Base-by-base conservation (phyloP, 2,797 vertebrate genomes). In the Uromys caudimaculatus region DNA sequence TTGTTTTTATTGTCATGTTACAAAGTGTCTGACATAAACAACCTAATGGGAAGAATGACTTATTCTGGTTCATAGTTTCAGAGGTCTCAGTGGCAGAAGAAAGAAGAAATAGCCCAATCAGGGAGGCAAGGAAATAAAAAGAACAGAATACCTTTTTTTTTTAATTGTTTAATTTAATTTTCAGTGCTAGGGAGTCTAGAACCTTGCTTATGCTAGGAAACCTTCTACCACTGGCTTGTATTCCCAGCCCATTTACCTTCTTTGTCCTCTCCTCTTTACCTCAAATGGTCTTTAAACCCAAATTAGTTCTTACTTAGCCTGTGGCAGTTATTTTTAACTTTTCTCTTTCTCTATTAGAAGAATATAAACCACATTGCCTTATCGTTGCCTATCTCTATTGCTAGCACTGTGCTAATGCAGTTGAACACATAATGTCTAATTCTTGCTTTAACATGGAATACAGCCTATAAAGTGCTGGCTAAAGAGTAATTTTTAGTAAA, bases 401-500 rank as follows among this genome's bases (percentile, higher is more conserved):
- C 56, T 89, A 78, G 32, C 52, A 44, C 47, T 78, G 4, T 58
- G 64, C 47, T 29, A 47, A 81, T 27, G 27, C 10, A 50, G 35
- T 6, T 85, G 41, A 84, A 56, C 32, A 17, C 41, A 12, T 60
- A 27, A 54, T 21, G 6, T 52, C 71, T 44, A 47, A 44, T 41
- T 75, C 29, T 35, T 52, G 5, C 58, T 0, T 0, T 73, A n/a
- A 0, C 44, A 11, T 4, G 19, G 64, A 60, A 35, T 85, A 19
- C 11, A 41, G 16, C 56, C 50, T 76, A 6, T 73, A 60, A 67
- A 77, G 67, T 71, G 32, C 56, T 76, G 38, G 47, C 83, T 90
- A 90, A 88, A 95, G n/a, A 86, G 44, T 79, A 35, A 71, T 91
- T 93, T 73, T 86, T 62, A 95, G 69, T 81, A 85, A 83, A 62